Percentiles rank a stretch among this genome's conserved stretches.
Evolutionary conservation across 2,113 vertebrate species (phyloP).

Genomic region (Columbina picui): DNA sequence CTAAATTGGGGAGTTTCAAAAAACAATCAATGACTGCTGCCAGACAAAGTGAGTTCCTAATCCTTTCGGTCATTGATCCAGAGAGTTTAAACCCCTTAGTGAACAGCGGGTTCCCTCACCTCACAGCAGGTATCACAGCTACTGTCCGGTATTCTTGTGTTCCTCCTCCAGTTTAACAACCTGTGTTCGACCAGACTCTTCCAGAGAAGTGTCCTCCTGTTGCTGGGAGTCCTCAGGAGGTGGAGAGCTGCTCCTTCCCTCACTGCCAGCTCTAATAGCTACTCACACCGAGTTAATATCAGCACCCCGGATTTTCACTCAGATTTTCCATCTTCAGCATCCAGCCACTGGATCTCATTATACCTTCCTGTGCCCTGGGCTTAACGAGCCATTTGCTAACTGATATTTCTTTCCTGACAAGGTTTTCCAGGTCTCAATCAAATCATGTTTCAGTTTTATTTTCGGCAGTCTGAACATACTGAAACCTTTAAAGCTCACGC

Average conservation of each 20-base stretch:
- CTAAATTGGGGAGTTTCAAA: background rate
- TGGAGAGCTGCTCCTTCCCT: background rate
- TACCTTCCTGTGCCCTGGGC: background rate
- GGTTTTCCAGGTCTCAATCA: background rate
- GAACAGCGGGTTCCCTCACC: background rate
- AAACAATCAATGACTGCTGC: background rate
- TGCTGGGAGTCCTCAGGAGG: background rate
- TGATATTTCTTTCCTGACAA: background rate
- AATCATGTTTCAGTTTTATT: background rate
- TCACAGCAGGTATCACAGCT: background rate
- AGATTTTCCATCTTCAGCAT: background rate
- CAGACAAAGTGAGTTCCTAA: background rate
- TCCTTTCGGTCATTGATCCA: background rate
- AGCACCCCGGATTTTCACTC: background rate
- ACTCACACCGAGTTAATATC: background rate
- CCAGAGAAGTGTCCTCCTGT: background rate
- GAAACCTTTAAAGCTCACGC: background rate
- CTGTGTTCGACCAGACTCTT: background rate
- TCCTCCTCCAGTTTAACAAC: background rate
- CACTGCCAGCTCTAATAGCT: background rate
- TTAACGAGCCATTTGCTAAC: background rate
- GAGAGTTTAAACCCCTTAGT: background rate
- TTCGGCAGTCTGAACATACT: background rate
- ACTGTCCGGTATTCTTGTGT: background rate
- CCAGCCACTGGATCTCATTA: background rate